These are phyloP conservation scores for Grantiella picta DNA, from an alignment of 2,113 vertebrate genomes.

Conservation along the genomic window DNA sequence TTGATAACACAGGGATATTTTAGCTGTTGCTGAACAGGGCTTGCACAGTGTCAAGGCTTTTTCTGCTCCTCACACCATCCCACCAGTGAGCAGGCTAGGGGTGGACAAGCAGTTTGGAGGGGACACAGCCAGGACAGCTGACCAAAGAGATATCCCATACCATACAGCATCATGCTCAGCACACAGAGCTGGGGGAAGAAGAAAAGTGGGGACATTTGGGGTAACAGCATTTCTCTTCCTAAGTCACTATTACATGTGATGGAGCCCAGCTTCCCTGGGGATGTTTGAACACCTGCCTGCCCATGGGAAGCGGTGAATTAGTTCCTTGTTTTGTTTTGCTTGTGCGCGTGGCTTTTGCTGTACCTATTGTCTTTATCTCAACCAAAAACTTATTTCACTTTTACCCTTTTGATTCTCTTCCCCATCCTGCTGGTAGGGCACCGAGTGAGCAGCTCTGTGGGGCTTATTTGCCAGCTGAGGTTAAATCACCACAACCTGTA, in stretches of 20 bases:
- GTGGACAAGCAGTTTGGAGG: background rate
- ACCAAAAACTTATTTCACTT: background rate
- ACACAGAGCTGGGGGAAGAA: background rate
- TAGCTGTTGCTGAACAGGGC: background rate
- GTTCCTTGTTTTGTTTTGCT: background rate
- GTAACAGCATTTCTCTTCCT: background rate
- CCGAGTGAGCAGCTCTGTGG: background rate
- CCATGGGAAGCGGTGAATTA: background rate
- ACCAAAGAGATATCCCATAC: background rate
- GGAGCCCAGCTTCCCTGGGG: background rate
- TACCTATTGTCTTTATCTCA: background rate
- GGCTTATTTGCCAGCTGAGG: background rate
- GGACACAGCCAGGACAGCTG: background rate
- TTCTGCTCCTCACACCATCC: background rate
- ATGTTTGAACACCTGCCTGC: background rate
- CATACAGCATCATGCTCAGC: background rate
- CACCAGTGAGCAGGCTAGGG: background rate
- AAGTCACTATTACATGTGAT: background rate
- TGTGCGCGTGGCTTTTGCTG: background rate
- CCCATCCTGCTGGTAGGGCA: background rate
- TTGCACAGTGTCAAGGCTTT: background rate
- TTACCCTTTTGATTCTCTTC: background rate
- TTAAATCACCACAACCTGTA: background rate
- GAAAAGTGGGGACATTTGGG: background rate
- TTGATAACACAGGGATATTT: background rate